Evolutionary conservation across 2,113 vertebrate species (phyloP), one percentile per base, ranked within the genome.

Genomic region (Thunnus thynnus): DNA sequence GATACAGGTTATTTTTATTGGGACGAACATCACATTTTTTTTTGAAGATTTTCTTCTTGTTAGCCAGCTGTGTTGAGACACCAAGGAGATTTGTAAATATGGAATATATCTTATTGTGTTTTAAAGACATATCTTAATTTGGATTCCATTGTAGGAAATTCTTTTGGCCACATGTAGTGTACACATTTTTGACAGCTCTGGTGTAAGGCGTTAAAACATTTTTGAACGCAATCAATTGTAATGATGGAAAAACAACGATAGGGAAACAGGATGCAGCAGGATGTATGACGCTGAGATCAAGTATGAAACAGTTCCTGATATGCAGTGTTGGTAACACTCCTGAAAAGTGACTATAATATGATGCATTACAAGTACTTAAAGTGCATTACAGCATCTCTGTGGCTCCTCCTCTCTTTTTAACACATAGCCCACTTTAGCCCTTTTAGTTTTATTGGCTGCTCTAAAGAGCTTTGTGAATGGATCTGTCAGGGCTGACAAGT

Each of bases 391-490:
- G 41, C 41, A 13, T 48, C 18, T 9, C 13, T 9, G n/a, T 50
- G 16, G 32, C 72, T 25, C 47, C 56, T 22, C 18, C 66, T 65
- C 12, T n/a, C 44, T 58, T 64, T 44, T 50, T 44, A 64, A 60
- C 70, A 62, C 73, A 20, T 6, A 60, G 25, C 13, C 60, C 68
- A 77, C 69, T 80, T 84, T 81, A 72, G 52, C 25, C 67, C 68
- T 65, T 86, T 76, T 70, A 82, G 69, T 22, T 61, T 78, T 64
- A 83, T 76, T 81, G 55, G 77, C 71, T 41, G 36, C 50, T 71
- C 69, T 57, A 41, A 66, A 80, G 71, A 62, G 71, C 80, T 72
- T 52, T 51, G 50, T 20, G 63, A 71, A 58, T 66, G 52, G 61
- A 64, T 74, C 48, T 47, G 50, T 82, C 47, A 30, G n/a, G 61